These are phyloP conservation scores for Caprella mutica DNA, from an alignment of 2,888 invertebrate species.

Conservation along the genomic window DNA sequence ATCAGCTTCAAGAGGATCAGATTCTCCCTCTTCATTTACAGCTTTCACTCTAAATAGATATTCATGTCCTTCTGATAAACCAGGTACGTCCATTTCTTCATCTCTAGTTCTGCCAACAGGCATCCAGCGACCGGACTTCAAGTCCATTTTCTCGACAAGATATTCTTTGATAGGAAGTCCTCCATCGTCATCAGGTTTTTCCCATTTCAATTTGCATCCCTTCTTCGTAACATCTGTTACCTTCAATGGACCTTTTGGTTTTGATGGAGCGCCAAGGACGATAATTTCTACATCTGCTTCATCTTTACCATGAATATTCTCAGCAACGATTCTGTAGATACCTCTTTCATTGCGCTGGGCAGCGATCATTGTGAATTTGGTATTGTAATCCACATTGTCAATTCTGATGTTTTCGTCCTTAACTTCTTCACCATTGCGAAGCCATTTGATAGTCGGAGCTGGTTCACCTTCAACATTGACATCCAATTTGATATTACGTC, in stretches of 20 bases:
- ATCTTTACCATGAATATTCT: slow-evolving; percentile 81
- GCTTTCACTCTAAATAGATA: slow-evolving; percentile 97
- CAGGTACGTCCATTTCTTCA: slow-evolving; percentile 47
- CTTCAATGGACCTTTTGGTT: slow-evolving; percentile 78
- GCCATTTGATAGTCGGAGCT: slow-evolving; percentile 84
- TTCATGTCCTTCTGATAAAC: slow-evolving; percentile 91
- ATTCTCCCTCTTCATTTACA: slow-evolving; percentile 89
- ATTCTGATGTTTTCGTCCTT: slow-evolving; percentile 54
- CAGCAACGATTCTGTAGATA: slow-evolving; percentile 75
- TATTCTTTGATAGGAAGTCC: slow-evolving; percentile 86
- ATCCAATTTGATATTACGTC: slow-evolving; percentile 82
- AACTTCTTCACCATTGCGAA: slow-evolving; percentile 44
- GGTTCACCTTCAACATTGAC: slow-evolving; percentile 93
- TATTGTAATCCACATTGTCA: slow-evolving; percentile 78
- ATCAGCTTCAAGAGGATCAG: slow-evolving; percentile 89
- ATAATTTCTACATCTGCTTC: slow-evolving; percentile 89
- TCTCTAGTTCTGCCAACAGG: slow-evolving; percentile 70
- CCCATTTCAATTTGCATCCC: slow-evolving; percentile 80
- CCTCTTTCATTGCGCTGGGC: slow-evolving; percentile 74
- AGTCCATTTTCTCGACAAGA: slow-evolving; percentile 83
- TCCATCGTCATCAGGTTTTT: slow-evolving; percentile 89
- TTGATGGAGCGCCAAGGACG: slow-evolving; percentile 71
- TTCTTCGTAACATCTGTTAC: slow-evolving; percentile 71
- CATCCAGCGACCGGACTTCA: slow-evolving; percentile 37
- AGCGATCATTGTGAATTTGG: slow-evolving; percentile 69